Evolutionary conservation across 2,797 vertebrate genomes (phyloP), one percentile per base, ranked within the genome.

Genomic region (Trachops cirrhosus): DNA sequence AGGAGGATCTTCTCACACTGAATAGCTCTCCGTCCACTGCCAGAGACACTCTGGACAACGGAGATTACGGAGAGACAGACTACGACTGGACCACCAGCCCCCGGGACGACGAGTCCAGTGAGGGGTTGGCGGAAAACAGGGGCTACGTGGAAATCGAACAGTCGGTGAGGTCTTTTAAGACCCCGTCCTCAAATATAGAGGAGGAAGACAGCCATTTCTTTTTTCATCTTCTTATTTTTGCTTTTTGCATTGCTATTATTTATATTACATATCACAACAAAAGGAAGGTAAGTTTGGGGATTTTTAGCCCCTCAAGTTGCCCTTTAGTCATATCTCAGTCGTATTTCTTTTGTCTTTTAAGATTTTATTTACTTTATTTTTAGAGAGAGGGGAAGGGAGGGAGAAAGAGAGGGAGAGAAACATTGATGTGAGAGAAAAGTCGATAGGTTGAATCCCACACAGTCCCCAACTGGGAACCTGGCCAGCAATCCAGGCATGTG

Each of bases 181-280:
- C 74, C 84, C 97, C 54, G 95, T 98, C 96, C 96, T 98, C 99
- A 64, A 98, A 97, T 90, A 88, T 98, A 1, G 99, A 99, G 96
- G 99, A 98, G 85, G 99, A 99, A 89, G 99, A 99, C 80, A 99
- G 99, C 0, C 99, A 99, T 98, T 99, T 99, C 98, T 99, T 99
- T 98, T 99, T 99, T 79, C 99, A 99, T 86, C 98, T 99, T 97
- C 98, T 99, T 93, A 98, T 99, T 96, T 98, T 99, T 98, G 99
- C 99, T 86, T 99, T 99, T 98, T 98, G 99, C 97, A 99, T 99
- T 96, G 99, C 99, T 93, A 97, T 99, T 59, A 97, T 99, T 96
- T 99, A 99, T 89, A 99, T 99, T 97, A 99, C 99, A 46, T 99
- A 99, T 97, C 99, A 99, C 98, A 99, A 99, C 98, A 99, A 99